Evolutionary conservation across 37 sponge, comb jelly and placozoan genomes (phyloP).

Genomic region (Tethya wilhelma): DNA sequence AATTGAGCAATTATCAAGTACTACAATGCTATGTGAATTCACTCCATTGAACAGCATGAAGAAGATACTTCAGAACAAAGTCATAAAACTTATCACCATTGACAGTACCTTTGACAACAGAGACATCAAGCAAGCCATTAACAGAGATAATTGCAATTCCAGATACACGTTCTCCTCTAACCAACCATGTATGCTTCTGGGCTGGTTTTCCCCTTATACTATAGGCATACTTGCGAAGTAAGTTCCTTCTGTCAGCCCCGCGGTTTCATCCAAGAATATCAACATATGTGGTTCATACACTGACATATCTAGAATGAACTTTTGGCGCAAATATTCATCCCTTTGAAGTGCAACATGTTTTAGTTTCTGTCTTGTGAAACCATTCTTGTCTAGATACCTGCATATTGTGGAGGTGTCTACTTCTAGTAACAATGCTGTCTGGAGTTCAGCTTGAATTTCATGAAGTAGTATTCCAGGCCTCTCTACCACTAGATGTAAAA

Average conservation of each 20-base stretch:
- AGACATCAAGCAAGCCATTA: slow-evolving; percentile 24
- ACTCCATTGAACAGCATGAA: slow-evolving; percentile 32
- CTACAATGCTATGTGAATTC: slow-evolving; percentile 49
- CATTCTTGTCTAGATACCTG: slow-evolving; percentile 19
- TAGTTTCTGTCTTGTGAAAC: slow-evolving; percentile 31
- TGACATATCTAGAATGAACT: slow-evolving; percentile 17
- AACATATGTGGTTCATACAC: slow-evolving; percentile 22
- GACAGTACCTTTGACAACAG: not conserved
- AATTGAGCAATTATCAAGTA: slow-evolving; percentile 49
- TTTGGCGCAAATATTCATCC: slow-evolving; percentile 9
- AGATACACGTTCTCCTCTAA: slow-evolving; percentile 32
- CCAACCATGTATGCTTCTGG: no score
- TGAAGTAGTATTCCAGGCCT: slow-evolving; percentile 28
- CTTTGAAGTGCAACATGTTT: slow-evolving; percentile 15
- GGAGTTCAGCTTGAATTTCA: slow-evolving; percentile 26
- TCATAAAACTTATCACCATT: slow-evolving; percentile 31
- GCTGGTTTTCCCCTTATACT: slow-evolving; percentile 19
- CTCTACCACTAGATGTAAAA: slow-evolving; percentile 23
- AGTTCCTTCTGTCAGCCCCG: slow-evolving; percentile 27
- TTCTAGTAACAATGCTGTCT: not conserved
- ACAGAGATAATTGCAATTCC: slow-evolving; percentile 37
- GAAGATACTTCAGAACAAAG: no score
- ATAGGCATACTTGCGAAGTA: slow-evolving; percentile 24
- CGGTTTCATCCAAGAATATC: slow-evolving; percentile 48
- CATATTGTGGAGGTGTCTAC: slow-evolving; percentile 15